A percentile compares a stretch with the other conserved stretches of the same genome.
These are phyloP conservation scores for Actinernus sp. DNA, from an alignment of 92 coral and sea anemone species.

Conservation along the genomic window DNA sequence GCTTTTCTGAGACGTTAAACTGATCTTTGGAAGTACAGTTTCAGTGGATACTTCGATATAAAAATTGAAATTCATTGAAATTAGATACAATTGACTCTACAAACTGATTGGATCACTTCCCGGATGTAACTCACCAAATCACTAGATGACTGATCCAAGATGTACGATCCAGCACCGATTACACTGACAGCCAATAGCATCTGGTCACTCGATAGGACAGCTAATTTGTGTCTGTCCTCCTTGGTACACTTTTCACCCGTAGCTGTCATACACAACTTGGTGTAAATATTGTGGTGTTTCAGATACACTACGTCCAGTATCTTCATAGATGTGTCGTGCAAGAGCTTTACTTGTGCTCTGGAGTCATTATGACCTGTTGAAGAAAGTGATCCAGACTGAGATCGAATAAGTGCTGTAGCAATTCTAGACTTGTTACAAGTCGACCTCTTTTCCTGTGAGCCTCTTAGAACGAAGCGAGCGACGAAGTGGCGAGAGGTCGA, in stretches of 20 bases:
- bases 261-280: slow-evolving; percentile 88
- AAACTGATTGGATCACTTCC: too few species aligned
- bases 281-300: slow-evolving; percentile 80
- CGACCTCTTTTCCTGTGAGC: too few species aligned
- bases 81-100: too few species aligned
- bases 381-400: neutral
- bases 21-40: too few species aligned
- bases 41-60: neutral
- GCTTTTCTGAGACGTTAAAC: too few species aligned
- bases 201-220: slow-evolving; percentile 80
- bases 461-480: too few species aligned
- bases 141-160: slow-evolving; percentile 83
- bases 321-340: slow-evolving; percentile 91
- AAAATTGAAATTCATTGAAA: neutral
- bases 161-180: slow-evolving; percentile 88
- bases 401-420: neutral
- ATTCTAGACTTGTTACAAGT: too few species aligned
- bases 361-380: slow-evolving; percentile 88
- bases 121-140: slow-evolving; percentile 73
- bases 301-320: slow-evolving; percentile 89
- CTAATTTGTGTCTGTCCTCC: slow-evolving; percentile 81
- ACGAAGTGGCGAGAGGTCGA: too few species aligned
- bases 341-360: slow-evolving; percentile 87
- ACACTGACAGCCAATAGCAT: slow-evolving; percentile 92
- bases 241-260: slow-evolving; percentile 77